phyloP scores from a whole-genome alignment of 1,140 invertebrate genomes.

The Meloidogyne hapla region DNA sequence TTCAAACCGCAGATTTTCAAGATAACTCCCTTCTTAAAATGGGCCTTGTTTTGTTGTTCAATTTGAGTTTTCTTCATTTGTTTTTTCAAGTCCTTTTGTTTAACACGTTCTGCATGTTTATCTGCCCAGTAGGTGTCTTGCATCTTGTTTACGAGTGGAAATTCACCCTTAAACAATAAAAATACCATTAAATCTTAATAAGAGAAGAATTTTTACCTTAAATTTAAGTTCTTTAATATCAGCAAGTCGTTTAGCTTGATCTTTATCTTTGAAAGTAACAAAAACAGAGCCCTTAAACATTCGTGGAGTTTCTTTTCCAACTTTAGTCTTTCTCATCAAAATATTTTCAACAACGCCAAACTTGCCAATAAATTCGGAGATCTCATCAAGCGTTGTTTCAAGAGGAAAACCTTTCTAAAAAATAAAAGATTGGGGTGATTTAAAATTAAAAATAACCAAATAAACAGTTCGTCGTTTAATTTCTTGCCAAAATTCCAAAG shows the following conservation, averaged over 20 bases:
- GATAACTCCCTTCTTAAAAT: slow-evolving; percentile 55
- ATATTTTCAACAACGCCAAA: slow-evolving; percentile 77
- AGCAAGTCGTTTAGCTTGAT: slow-evolving; percentile 73
- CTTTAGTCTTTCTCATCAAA: slow-evolving; percentile 53
- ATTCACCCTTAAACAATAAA: slow-evolving; percentile 26
- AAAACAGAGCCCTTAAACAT: slow-evolving; percentile 85
- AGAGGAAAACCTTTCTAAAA: slow-evolving; percentile 79
- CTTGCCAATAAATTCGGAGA: slow-evolving; percentile 75
- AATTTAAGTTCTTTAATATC: slow-evolving; percentile 74
- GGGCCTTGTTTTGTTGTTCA: slow-evolving; percentile 30
- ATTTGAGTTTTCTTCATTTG: slow-evolving; percentile 27
- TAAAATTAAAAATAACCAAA: slow-evolving; percentile 64
- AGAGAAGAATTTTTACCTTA: slow-evolving; percentile 70
- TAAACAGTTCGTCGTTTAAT: slow-evolving; percentile 78
- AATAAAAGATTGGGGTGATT: slow-evolving; percentile 11
- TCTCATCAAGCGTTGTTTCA: slow-evolving; percentile 72
- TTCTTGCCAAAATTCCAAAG: slow-evolving; percentile 78
- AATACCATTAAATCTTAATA: not conserved
- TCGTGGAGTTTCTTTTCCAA: slow-evolving; percentile 31
- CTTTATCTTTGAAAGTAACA: slow-evolving; percentile 77
- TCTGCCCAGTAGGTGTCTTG: slow-evolving; percentile 71
- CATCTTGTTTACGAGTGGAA: slow-evolving; percentile 48
- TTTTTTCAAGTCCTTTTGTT: slow-evolving; percentile 52
- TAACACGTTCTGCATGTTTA: slow-evolving; percentile 68
- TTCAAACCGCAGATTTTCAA: slow-evolving; percentile 54